Evolutionary conservation across 2,113 vertebrate species (phyloP).

Genomic region (Erythrocebus patas): DNA sequence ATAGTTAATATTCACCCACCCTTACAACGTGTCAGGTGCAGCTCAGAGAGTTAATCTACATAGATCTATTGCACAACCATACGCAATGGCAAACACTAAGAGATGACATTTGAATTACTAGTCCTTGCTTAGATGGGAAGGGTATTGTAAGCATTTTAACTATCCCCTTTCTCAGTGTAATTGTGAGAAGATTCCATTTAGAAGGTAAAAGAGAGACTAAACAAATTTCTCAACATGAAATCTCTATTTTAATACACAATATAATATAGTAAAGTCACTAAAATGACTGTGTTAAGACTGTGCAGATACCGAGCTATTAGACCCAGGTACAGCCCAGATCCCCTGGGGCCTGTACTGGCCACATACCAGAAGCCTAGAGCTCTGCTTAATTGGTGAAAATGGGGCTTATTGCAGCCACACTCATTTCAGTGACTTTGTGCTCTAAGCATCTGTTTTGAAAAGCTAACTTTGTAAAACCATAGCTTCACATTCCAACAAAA

Average conservation of each 20-base stretch:
- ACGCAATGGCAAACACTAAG: not conserved
- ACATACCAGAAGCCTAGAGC: not conserved
- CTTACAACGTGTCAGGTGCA: not conserved
- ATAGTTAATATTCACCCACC: not conserved
- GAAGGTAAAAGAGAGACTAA: not conserved
- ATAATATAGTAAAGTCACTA: not conserved
- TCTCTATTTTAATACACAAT: not conserved
- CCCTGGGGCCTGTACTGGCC: not conserved
- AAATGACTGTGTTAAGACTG: not conserved
- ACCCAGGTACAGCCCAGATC: not conserved
- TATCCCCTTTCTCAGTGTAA: not conserved
- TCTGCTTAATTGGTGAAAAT: not conserved
- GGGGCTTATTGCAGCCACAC: not conserved
- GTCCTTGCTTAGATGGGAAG: not conserved
- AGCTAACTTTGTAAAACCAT: slow-evolving; percentile 29
- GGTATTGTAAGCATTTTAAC: not conserved
- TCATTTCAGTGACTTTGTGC: not conserved
- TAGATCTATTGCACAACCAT: not conserved
- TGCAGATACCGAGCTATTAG: not conserved
- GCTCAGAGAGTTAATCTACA: not conserved
- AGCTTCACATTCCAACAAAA: slow-evolving; percentile 22
- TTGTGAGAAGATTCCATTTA: not conserved
- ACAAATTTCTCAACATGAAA: not conserved
- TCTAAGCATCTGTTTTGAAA: slow-evolving; percentile 32
- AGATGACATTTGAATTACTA: not conserved